phyloP scores from a whole-genome alignment of 2,113 vertebrate species.

The Ascaphus truei region DNA sequence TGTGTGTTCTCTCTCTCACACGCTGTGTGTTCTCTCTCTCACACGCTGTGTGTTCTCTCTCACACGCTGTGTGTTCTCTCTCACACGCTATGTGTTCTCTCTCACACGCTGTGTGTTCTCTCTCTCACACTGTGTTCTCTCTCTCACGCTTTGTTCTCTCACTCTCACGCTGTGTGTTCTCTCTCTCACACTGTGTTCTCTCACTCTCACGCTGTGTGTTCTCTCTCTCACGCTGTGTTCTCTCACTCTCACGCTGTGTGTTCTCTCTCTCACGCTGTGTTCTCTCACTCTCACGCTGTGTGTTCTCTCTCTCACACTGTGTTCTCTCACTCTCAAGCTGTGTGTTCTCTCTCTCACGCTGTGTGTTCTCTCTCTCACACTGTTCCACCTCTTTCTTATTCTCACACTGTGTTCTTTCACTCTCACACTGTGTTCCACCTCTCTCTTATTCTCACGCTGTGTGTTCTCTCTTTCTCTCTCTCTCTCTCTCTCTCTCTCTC shows the following conservation, averaged over 20 bases:
- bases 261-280: slow-evolving; percentile 18
- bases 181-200: slow-evolving; percentile 2
- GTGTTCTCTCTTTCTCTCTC: too few relatives aligned
- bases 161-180: too few relatives aligned
- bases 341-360: slow-evolving; percentile 29
- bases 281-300: neutral
- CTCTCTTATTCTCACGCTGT: slow-evolving; percentile 44
- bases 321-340: too few relatives aligned
- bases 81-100: slow-evolving; percentile 91
- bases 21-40: too few relatives aligned
- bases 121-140: neutral
- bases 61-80: slow-evolving; percentile 85
- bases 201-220: neutral
- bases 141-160: too few relatives aligned
- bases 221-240: too few relatives aligned
- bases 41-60: slow-evolving; percentile 28
- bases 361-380: too few relatives aligned
- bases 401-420: neutral
- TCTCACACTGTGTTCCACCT: too few relatives aligned
- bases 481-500: too few relatives aligned
- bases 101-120: slow-evolving; percentile 29
- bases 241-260: too few relatives aligned
- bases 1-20: neutral
- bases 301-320: too few relatives aligned
- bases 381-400: neutral